A percentile compares a stretch with the other conserved stretches of the same genome.
phyloP scores from a whole-genome alignment of 1,140 invertebrate species.

The Drosophila athabasca region DNA sequence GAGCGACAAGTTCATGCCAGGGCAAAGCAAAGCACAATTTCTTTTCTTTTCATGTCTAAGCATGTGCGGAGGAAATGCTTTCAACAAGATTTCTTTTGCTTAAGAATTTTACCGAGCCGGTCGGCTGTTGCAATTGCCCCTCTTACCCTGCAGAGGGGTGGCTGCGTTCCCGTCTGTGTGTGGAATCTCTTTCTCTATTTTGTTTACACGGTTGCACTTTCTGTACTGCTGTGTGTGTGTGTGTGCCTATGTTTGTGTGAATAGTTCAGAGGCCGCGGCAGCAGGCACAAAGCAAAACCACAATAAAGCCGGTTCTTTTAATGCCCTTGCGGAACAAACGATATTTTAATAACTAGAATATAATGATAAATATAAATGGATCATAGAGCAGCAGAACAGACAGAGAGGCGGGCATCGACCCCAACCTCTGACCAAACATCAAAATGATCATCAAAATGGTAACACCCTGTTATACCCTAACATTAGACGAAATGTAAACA shows the following conservation, averaged over 20 bases:
- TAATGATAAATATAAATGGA: no score
- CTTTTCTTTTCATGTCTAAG: conserved; percentile 59
- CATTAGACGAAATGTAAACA: conserved; percentile 64
- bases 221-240: not conserved
- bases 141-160: no score
- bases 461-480: no score
- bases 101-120: conserved; percentile 62
- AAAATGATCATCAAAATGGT: no score
- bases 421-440: no score
- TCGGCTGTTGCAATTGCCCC: conserved; percentile 36
- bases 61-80: conserved; percentile 71
- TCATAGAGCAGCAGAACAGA: no score
- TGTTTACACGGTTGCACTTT: conserved; percentile 47
- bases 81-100: conserved; percentile 77
- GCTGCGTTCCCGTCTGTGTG: conserved; percentile 1
- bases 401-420: no score
- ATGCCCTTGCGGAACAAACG: no score
- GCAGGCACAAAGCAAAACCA: conserved; percentile 9
- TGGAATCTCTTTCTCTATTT: conserved; percentile 43
- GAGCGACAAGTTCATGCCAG: conserved; percentile 56
- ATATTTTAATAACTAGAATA: no score
- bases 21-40: conserved; percentile 45
- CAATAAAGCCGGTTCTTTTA: no score
- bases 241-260: conserved; percentile 8
- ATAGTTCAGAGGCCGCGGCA: conserved; percentile 34